Percentiles rank a stretch among this genome's conserved stretches.
Evolutionary conservation across 2,113 vertebrate genomes (phyloP).

Genomic region (Hypocryptadius cinnamomeus): DNA sequence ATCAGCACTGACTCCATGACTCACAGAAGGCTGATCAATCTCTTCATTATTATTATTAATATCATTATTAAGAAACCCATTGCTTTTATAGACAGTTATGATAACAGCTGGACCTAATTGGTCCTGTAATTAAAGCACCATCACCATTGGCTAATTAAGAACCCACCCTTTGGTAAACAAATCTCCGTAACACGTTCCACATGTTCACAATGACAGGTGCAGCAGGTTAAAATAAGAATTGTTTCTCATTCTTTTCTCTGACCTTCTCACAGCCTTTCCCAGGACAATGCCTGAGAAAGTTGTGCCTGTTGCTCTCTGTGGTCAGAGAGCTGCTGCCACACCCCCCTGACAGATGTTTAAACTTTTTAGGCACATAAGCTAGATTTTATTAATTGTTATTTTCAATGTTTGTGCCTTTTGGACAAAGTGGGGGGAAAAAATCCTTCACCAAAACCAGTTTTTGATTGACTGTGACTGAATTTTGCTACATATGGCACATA

Average conservation of each 20-base stretch:
- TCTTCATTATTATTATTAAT: neutral
- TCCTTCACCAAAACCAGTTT: neutral
- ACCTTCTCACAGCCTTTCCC: neutral
- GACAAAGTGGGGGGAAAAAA: neutral
- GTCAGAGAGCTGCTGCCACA: neutral
- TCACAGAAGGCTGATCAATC: neutral
- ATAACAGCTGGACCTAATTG: neutral
- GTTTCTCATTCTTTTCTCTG: neutral
- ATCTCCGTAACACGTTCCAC: neutral
- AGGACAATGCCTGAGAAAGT: neutral
- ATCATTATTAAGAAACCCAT: neutral
- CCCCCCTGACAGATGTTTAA: neutral
- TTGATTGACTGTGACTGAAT: neutral
- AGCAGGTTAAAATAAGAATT: neutral
- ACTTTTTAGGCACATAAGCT: neutral
- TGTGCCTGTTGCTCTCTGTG: neutral
- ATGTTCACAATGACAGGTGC: neutral
- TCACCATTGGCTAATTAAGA: neutral
- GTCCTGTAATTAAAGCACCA: neutral
- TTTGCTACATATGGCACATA: neutral
- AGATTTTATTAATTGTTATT: neutral
- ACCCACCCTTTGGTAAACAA: neutral
- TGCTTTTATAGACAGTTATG: neutral
- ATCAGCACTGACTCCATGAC: neutral
- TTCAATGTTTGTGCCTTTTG: neutral